Conservation (phyloP, 2,113 vertebrate genomes). For the Herpetotheres cachinnans region DNA sequence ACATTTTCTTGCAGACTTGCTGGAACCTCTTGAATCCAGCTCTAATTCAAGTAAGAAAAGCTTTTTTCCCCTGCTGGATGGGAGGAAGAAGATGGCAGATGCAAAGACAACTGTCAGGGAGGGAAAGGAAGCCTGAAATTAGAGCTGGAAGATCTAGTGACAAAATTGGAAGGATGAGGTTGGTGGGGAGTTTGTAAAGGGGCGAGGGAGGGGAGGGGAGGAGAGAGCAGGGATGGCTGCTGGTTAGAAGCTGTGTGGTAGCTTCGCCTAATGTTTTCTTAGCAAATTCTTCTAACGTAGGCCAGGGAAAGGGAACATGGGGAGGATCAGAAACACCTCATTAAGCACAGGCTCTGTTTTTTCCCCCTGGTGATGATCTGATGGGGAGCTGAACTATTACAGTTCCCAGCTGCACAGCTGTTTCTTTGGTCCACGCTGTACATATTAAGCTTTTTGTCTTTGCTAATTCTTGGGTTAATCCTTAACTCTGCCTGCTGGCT, state of each 20-base stretch:
- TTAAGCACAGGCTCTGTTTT: not conserved
- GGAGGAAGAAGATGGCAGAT: not conserved
- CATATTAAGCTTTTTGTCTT: not conserved
- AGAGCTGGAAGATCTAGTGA: not conserved
- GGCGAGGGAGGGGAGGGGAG: not conserved
- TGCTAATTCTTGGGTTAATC: not conserved
- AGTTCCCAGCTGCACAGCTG: not conserved
- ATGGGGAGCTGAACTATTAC: not conserved
- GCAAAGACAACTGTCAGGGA: not conserved
- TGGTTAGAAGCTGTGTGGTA: not conserved
- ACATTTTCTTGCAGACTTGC: not conserved
- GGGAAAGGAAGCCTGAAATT: not conserved
- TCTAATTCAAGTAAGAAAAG: not conserved
- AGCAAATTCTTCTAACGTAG: not conserved
- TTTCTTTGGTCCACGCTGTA: not conserved
- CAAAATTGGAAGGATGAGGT: not conserved
- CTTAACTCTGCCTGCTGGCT: not conserved
- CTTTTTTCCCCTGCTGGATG: not conserved
- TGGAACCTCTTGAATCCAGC: not conserved
- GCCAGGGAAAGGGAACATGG: not conserved
- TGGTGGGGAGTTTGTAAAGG: not conserved
- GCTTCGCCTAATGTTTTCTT: not conserved
- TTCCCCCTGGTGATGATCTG: not conserved
- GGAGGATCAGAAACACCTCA: not conserved
- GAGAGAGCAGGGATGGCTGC: not conserved